A percentile compares a stretch with the other conserved stretches of the same genome.
These are phyloP conservation scores for Conistra vaccinii DNA, from an alignment of 2,888 invertebrate genomes.

Conservation along the genomic window DNA sequence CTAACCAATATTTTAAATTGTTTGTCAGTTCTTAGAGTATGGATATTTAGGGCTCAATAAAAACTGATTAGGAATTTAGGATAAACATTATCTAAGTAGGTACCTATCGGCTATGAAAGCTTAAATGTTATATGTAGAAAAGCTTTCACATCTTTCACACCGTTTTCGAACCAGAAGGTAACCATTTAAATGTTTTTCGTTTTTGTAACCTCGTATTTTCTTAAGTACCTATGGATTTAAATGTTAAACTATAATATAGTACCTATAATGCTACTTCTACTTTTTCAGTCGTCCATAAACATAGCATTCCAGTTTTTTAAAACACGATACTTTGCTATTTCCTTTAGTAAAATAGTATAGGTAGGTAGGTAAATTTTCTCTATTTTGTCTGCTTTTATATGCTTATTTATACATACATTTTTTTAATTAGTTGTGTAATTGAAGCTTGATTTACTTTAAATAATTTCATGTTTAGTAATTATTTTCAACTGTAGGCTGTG, in stretches of 20 bases:
- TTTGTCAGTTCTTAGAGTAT: neutral
- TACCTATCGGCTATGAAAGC: neutral
- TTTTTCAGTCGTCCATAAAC: neutral
- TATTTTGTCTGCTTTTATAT: neutral
- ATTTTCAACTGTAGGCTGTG: no score
- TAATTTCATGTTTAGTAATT: no score
- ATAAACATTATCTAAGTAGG: neutral
- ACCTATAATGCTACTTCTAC: no score
- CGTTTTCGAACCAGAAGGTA: neutral
- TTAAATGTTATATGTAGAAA: neutral
- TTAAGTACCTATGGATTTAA: neutral
- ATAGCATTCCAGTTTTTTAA: neutral
- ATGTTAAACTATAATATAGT: neutral
- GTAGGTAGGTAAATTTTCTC: neutral
- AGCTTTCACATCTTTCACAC: neutral
- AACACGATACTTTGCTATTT: neutral
- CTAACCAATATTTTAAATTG: neutral
- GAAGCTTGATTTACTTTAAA: no score
- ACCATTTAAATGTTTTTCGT: neutral
- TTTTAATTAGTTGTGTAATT: no score
- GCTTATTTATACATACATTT: no score
- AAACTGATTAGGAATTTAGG: neutral
- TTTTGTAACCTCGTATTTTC: neutral
- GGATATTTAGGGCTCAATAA: neutral
- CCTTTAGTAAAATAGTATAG: neutral